Conservation (phyloP, 2,888 invertebrate species). For the Amphipoea oculea region DNA sequence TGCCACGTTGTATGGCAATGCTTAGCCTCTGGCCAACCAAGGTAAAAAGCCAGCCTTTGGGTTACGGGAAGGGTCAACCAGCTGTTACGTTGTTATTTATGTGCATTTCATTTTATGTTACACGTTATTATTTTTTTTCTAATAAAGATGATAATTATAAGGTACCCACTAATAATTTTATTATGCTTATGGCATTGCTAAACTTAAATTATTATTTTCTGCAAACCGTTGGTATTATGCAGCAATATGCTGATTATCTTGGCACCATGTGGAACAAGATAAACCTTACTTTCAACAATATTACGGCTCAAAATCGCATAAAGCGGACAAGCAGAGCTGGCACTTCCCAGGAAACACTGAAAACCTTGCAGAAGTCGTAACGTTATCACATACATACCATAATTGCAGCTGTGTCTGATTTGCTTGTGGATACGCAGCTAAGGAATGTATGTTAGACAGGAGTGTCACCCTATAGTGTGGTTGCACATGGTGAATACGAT, state of each 20-base stretch:
- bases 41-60: background rate
- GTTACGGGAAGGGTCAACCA: background rate
- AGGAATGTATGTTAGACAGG: slow-evolving; percentile 96
- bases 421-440: slow-evolving; percentile 97
- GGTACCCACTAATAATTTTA: background rate
- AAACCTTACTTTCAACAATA: background rate
- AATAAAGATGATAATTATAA: background rate
- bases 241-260: background rate
- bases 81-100: background rate
- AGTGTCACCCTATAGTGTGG: slow-evolving; percentile 98
- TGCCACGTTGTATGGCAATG: background rate
- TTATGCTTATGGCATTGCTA: background rate
- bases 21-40: background rate
- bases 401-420: slow-evolving; percentile 98
- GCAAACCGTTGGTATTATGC: background rate
- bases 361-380: background rate
- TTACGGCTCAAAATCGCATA: background rate
- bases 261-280: background rate
- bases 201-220: background rate
- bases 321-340: background rate
- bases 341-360: background rate
- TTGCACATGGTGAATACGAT: slow-evolving; percentile 98
- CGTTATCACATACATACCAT: slow-evolving; percentile 90
- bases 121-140: background rate
- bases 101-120: background rate